These are phyloP conservation scores for Aromia moschata DNA, from an alignment of 2,888 invertebrate genomes.

Conservation along the genomic window DNA sequence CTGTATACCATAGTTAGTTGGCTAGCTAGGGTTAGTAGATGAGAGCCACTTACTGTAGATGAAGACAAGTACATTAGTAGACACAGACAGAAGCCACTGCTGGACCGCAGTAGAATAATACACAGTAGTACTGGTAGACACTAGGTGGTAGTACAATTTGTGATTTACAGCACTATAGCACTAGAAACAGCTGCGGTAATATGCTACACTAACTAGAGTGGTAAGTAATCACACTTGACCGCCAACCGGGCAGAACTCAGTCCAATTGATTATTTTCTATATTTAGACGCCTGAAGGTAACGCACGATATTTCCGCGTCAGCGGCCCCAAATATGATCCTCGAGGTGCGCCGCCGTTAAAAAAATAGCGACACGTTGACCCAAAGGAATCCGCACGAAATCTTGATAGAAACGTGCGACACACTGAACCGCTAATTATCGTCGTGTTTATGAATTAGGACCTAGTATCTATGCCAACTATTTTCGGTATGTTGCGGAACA, in stretches of 20 bases:
- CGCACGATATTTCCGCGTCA: neutral
- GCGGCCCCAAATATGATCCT: neutral
- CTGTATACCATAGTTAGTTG: conserved; percentile 4
- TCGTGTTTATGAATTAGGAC: conserved; percentile 29
- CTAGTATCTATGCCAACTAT: conserved; percentile 37
- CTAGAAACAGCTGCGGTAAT: conserved; percentile 49
- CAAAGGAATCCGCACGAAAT: neutral
- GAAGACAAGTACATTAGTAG: conserved; percentile 62
- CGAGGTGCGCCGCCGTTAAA: neutral
- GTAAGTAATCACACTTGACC: conserved; percentile 39
- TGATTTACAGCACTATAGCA: conserved; percentile 52
- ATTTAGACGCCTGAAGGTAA: neutral
- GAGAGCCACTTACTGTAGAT: conserved; percentile 61
- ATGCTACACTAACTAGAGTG: conserved; percentile 45
- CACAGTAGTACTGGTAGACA: conserved; percentile 54
- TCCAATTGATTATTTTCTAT: conserved; percentile 10
- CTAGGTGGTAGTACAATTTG: conserved; percentile 50
- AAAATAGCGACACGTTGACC: neutral
- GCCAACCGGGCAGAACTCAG: conserved; percentile 39
- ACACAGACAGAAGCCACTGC: conserved; percentile 62
- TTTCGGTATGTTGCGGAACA: conserved; percentile 20
- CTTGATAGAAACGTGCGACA: neutral
- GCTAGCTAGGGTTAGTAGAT: conserved; percentile 53
- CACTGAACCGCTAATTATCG: conserved; percentile 17
- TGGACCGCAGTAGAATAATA: conserved; percentile 50